phyloP scores from a whole-genome alignment of 2,113 vertebrate species.

The Lepidothrix coronata region DNA sequence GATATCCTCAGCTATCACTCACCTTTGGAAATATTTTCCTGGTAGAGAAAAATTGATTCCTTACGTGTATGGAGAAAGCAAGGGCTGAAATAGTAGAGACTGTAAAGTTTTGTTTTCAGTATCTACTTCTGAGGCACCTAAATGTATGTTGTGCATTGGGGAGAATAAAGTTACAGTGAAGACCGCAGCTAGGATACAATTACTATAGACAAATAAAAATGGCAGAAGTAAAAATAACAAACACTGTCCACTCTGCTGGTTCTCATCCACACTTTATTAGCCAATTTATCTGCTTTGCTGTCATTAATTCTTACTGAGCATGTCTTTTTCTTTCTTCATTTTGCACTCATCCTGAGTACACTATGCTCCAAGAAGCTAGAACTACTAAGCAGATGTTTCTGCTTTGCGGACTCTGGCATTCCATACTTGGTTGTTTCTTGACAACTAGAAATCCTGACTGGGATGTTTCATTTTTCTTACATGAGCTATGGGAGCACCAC shows the following conservation, averaged over 20 bases:
- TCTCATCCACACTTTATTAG: background rate
- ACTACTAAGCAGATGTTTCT: constrained; percentile 33
- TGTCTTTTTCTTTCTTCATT: background rate
- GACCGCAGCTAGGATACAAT: background rate
- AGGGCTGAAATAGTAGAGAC: background rate
- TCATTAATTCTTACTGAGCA: background rate
- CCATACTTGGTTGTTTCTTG: constrained; percentile 7
- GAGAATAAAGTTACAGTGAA: background rate
- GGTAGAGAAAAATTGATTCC: background rate
- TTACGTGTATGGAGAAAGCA: background rate
- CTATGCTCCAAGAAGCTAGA: background rate
- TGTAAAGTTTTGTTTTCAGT: background rate
- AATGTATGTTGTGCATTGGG: background rate
- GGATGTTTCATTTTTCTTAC: constrained; percentile 47
- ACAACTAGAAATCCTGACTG: constrained; percentile 43
- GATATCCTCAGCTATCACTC: background rate
- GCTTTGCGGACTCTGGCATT: background rate
- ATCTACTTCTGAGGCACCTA: background rate
- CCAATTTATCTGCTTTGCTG: background rate
- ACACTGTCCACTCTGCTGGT: background rate
- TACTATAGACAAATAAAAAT: background rate
- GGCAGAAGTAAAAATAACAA: background rate
- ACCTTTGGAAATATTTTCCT: background rate
- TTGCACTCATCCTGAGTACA: background rate
- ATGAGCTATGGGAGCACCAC: constrained; percentile 28